Evolutionary conservation across 2,888 invertebrate genomes (phyloP), one percentile per base, ranked within the genome.

Genomic region (Phengaris arion): DNA sequence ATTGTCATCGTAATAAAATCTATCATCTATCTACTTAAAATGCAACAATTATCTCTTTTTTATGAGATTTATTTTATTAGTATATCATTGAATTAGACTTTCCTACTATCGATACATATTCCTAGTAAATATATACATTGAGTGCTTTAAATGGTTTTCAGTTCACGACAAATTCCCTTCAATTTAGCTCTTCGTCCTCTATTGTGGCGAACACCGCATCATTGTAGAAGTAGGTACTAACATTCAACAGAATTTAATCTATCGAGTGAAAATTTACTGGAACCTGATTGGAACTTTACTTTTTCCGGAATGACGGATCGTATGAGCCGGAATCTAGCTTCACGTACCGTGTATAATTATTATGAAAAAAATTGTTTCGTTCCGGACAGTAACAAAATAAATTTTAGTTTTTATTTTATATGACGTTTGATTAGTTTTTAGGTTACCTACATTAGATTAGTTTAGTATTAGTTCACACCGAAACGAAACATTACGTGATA

Each of bases 241-340:
- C 35, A 45, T 64, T 13, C 35, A 64, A 12, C 35, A 45, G 64
- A 35, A 64, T 64, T 64, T 35, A 64, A 64, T 64, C 64, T 45
- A 64, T 35, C 64, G 64, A 45, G 35, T 64, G 64, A 64, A 64
- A 64, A 64, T 64, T 64, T 64, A 35, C 64, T 64, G 64, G 35
- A 45, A 45, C 35, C 35, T 64, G 64, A 64, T 64, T 64, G 64
- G 64, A 13, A 35, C 35, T 64, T 35, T 45, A 64, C 64, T 64
- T 64, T 64, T 64, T 64, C 64, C 64, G 35, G 64, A 64, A 64
- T 64, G 64, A 64, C 64, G 45, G 64, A 64, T 64, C 45, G 64
- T 64, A 64, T 64, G 64, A 64, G 64, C 35, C 64, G 64, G 64
- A 64, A 10, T 64, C 64, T 64, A 64, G 64, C 35, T 64, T 64